Conservation (phyloP, 2,888 invertebrate species). For the Campoletis raptor region DNA sequence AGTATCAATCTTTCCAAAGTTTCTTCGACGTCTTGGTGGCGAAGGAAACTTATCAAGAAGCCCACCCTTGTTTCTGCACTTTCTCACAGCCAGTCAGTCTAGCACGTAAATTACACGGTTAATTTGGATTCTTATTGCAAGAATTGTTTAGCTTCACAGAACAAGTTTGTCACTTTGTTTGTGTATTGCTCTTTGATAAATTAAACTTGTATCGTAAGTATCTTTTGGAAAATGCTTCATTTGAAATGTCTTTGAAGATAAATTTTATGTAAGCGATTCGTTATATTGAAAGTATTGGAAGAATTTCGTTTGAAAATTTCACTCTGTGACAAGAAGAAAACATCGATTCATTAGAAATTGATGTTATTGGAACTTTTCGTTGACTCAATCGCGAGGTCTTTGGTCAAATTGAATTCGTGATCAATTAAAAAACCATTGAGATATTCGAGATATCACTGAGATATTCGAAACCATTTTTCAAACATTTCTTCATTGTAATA, state of each 20-base stretch:
- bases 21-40: constrained; percentile 1
- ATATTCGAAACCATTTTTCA: no score
- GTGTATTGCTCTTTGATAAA: background rate
- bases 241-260: background rate
- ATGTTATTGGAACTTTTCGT: no score
- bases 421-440: no score
- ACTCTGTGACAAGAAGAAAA: background rate
- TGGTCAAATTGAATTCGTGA: no score
- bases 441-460: no score
- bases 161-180: background rate
- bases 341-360: no score
- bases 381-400: no score
- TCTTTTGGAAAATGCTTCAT: background rate
- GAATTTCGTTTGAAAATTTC: background rate
- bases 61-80: background rate
- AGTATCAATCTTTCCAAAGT: constrained; percentile 12
- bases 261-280: background rate
- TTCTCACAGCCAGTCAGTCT: background rate
- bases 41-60: constrained; percentile 9
- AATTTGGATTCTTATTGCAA: constrained; percentile 7
- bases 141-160: background rate
- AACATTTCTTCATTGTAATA: no score
- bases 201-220: background rate
- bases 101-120: background rate
- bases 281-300: background rate